Percentiles rank a stretch among this genome's conserved stretches.
Conservation (phyloP, 1,140 invertebrate genomes). For the Mya arenaria region DNA sequence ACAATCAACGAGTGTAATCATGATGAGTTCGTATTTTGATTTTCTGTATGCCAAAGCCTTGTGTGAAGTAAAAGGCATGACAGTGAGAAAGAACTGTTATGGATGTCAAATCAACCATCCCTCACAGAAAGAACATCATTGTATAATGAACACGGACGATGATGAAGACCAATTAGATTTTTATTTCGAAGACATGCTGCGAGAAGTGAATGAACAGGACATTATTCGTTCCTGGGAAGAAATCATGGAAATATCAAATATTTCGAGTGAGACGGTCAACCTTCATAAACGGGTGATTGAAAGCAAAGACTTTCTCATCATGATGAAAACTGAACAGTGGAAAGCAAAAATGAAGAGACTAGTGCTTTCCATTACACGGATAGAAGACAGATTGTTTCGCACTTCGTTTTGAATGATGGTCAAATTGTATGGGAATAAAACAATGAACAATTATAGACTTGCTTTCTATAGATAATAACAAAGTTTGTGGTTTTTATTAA, state of each 20-base stretch:
- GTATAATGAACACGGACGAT: neutral
- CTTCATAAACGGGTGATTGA: constrained; percentile 17
- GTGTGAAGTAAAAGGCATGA: neutral
- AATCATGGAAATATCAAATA: neutral
- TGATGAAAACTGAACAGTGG: constrained; percentile 44
- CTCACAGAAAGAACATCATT: constrained; percentile 22
- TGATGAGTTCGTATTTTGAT: constrained; percentile 42
- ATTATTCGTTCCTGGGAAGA: constrained; percentile 24
- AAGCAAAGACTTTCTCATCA: constrained; percentile 14
- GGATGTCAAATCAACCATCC: constrained; percentile 32
- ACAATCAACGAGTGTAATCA: no score
- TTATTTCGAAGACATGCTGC: constrained; percentile 44
- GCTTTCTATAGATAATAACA: no score
- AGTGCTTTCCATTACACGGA: constrained; percentile 2
- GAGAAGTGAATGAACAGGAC: constrained; percentile 20
- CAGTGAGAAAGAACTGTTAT: constrained; percentile 19
- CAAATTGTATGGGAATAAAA: neutral
- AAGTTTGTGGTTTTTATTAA: no score
- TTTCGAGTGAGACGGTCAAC: neutral
- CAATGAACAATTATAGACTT: no score
- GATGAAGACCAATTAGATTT: constrained; percentile 21
- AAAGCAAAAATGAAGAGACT: constrained; percentile 33
- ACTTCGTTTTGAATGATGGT: neutral
- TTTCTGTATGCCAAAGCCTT: constrained; percentile 42
- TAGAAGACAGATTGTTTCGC: neutral